These are phyloP conservation scores for Poeciliopsis paucimaculata DNA, from an alignment of 2,797 vertebrate genomes.

Conservation along the genomic window DNA sequence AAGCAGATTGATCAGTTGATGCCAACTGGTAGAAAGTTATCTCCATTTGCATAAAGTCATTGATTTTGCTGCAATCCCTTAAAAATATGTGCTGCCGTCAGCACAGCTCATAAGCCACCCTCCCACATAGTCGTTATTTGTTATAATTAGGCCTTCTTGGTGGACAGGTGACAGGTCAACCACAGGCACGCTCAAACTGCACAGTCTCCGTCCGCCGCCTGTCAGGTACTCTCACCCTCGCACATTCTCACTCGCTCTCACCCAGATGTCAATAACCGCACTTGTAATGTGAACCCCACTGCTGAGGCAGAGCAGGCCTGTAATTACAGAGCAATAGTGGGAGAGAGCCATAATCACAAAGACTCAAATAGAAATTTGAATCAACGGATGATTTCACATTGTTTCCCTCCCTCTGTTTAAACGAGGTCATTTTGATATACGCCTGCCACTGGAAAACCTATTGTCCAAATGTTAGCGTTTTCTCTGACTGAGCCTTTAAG, in stretches of 20 bases:
- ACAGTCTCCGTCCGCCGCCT: slow-evolving; percentile 29
- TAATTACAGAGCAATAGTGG: slow-evolving; percentile 73
- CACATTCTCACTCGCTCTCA: slow-evolving; percentile 69
- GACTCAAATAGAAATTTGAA: slow-evolving; percentile 80
- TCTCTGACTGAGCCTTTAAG: slow-evolving; percentile 52
- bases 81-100: slow-evolving; percentile 24
- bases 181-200: slow-evolving; percentile 56
- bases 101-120: slow-evolving; percentile 12
- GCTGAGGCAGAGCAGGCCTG: slow-evolving; percentile 57
- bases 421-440: slow-evolving; percentile 59
- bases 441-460: slow-evolving; percentile 50
- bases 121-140: slow-evolving; percentile 36
- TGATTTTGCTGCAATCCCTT: not conserved
- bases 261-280: slow-evolving; percentile 77
- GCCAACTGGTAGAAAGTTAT: not conserved
- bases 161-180: slow-evolving; percentile 60
- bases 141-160: slow-evolving; percentile 46
- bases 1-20: not conserved
- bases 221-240: slow-evolving; percentile 65
- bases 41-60: not conserved
- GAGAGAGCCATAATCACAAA: slow-evolving; percentile 77
- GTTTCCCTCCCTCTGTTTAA: slow-evolving; percentile 68
- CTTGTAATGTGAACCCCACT: slow-evolving; percentile 76
- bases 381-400: slow-evolving; percentile 78
- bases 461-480: slow-evolving; percentile 68